Evolutionary conservation across 2,888 invertebrate species (phyloP).

Genomic region (Sinhomidia bicolor): DNA sequence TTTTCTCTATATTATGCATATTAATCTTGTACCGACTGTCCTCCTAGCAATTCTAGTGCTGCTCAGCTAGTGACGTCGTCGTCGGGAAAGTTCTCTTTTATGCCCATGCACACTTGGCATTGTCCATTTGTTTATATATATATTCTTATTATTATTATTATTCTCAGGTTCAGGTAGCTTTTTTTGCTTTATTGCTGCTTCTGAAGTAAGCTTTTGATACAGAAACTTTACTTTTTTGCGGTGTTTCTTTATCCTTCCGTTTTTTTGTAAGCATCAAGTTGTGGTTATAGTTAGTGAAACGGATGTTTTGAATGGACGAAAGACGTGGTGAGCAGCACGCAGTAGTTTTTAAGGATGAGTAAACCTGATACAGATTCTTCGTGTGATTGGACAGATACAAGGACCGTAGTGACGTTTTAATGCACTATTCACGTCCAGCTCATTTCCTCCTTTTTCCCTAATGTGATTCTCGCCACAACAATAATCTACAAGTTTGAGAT

Average conservation of each 20-base stretch:
- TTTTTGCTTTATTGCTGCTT: not conserved
- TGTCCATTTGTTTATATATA: conserved; percentile 25
- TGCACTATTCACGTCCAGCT: conserved; percentile 69
- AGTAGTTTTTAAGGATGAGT: not conserved
- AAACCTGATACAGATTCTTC: conserved; percentile 43
- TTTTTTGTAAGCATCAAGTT: not conserved
- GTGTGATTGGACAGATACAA: conserved; percentile 67
- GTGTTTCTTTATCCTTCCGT: not conserved
- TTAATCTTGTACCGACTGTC: not conserved
- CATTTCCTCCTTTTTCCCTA: conserved; percentile 37
- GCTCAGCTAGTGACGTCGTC: not conserved
- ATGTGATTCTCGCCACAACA: not conserved
- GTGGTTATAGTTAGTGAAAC: not conserved
- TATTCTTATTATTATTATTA: too few relatives aligned
- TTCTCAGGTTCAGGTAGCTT: conserved; percentile 21
- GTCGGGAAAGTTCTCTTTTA: too few relatives aligned
- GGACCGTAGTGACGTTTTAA: conserved; percentile 70
- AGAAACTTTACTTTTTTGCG: not conserved
- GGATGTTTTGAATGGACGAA: not conserved
- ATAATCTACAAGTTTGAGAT: not conserved
- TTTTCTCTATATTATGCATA: conserved; percentile 20
- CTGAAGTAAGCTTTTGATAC: not conserved
- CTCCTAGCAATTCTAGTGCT: not conserved
- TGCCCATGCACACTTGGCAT: too few relatives aligned
- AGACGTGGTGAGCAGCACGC: not conserved